Evolutionary conservation across 1,140 invertebrate genomes (phyloP), one percentile per base, ranked within the genome.

Genomic region (Drosophila nannoptera): DNA sequence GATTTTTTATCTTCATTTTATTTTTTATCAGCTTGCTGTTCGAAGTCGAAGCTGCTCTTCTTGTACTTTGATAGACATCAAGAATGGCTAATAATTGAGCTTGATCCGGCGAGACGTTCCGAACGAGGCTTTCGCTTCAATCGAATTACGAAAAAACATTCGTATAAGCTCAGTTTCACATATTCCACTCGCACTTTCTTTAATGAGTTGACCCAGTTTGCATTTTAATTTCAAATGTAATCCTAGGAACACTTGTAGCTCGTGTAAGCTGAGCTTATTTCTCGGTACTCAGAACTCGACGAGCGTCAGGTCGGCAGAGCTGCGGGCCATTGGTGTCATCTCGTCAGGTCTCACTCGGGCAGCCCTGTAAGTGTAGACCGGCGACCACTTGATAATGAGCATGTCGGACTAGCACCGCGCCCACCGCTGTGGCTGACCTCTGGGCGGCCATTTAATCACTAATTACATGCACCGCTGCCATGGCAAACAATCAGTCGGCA

Each of bases 401-500:
- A 62, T 84, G 78, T 78, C 72, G 67, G 76, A 60, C 69, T 78
- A 61, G 66, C 61, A 65, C 71, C 68, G 60, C 38, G 42, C 58
- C 49, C 11, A 68, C 54, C 46, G 54, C 60, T 66, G 63, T 43
- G 50, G 61, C 65, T 86, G 77, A 86, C 80, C 84, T 84, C 67
- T 88, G 77, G 87, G 82, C 76, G 75, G 62, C 66, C 73, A 86
- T 87, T 86, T 86, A 86, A 86, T 84, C 77, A 86, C 82, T 86
- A 86, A 86, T 86, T 86, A 86, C 76, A 87, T 86, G 82, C 77
- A 82, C 60, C 54, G 62, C 48, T 70, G 68, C 68, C 68, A 70
- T 52, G 62, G 62, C 68, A 48, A 66, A 66, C 62, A 70, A 59
- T 65, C 68, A 70, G 61, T 62, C 48, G 67, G 72, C 67, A 86